Base-by-base conservation (phyloP, 2,113 vertebrate species). In the Labeo catla region DNA sequence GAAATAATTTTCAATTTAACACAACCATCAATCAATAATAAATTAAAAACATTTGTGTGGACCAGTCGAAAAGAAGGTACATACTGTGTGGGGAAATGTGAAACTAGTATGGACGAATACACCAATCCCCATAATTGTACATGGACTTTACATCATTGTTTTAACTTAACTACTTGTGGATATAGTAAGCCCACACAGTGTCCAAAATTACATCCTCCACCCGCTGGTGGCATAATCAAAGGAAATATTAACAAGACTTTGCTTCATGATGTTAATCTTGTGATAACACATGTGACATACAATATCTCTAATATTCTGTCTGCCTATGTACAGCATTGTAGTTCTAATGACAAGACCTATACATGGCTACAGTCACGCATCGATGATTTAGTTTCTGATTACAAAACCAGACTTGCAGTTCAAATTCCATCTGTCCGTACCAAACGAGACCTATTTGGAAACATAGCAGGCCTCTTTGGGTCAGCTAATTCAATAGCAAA, bases 391-490 rank as follows among this genome's bases (percentile, higher is more conserved):
- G 9, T 86, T 19, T 73, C 77, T 61, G 65, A 72, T 43, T 80
- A 86, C 65, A 80, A 80, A 47, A 28, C 19, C 21, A 81, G 85
- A 57, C 52, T 86, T 28, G 85, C 85, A 6, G 52, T 59, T 39
- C 77, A 81, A 81, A 28, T 28, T 28, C 43, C 36, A 81, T 13
- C 39, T 5, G 15, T n/a, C 2, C 50, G 50, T 5, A 39, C 50
- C 1, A 81, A 61, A n/a, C 77, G 52, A 28, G 65, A 61, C 36
- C 50, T 74, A 10, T 12, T 86, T 2, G 50, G 23, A 34, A 68
- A 36, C 11, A 2, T 57, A 57, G 54, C 54, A 6, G 16, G 16
- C 6, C 1, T 19, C 0, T 57, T 57, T 19, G 54, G 54, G 0
- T 57, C 54, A 19, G 6, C 7, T 1, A 19, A 57, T 19, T 57